These are phyloP conservation scores for Lasioglossum pauxillum DNA, from an alignment of 2,888 invertebrate genomes.

Conservation along the genomic window DNA sequence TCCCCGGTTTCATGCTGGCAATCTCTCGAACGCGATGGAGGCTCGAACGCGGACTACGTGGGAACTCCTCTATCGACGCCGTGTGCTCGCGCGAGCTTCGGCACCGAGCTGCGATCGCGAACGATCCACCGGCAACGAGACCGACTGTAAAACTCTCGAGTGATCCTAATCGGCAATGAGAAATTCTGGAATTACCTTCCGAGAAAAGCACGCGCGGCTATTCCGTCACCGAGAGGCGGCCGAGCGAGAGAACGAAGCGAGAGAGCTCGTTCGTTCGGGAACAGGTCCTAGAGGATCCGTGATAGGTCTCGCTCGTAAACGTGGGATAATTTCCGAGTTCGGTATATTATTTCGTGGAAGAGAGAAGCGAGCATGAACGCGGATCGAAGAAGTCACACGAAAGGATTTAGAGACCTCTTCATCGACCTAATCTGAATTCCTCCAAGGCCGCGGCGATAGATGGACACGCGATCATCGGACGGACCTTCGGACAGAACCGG, in stretches of 20 bases:
- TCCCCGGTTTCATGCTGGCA: constrained; percentile 73
- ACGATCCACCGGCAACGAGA: constrained; percentile 4
- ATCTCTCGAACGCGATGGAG: constrained; percentile 59
- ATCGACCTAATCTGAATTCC: constrained; percentile 68
- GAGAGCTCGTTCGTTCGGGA: constrained; percentile 5
- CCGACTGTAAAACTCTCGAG: background rate
- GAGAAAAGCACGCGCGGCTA: background rate
- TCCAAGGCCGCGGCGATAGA: constrained; percentile 72
- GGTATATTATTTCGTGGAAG: constrained; percentile 65
- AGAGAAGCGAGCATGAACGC: constrained; percentile 29
- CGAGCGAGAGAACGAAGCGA: background rate
- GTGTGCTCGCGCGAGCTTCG: background rate
- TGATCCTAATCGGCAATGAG: background rate
- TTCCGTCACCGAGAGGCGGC: constrained; percentile 23
- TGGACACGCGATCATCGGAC: constrained; percentile 75
- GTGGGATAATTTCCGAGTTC: constrained; percentile 57
- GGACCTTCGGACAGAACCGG: constrained; percentile 62
- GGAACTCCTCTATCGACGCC: constrained; percentile 61
- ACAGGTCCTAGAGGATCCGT: constrained; percentile 19
- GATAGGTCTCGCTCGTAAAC: constrained; percentile 47
- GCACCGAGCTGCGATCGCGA: constrained; percentile 15
- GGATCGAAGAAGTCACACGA: constrained; percentile 69
- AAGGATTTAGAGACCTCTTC: constrained; percentile 67
- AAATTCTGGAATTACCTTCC: constrained; percentile 3
- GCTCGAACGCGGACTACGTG: constrained; percentile 66